A percentile compares a stretch with the other conserved stretches of the same genome.
Conservation (phyloP, 2,113 vertebrate genomes). For the Ailurus styani region DNA sequence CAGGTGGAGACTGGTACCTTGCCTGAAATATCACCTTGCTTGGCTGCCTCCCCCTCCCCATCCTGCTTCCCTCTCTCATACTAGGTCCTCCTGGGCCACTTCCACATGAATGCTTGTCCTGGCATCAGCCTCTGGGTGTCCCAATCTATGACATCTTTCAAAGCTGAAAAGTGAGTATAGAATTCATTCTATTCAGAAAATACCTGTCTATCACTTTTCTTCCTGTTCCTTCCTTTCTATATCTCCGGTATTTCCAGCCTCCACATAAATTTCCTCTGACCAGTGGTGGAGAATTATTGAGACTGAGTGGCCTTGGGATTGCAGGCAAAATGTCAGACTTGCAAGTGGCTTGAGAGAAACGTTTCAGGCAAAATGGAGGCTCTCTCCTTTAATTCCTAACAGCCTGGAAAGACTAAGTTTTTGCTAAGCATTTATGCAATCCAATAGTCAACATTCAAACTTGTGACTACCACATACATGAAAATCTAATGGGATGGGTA, state of each 20-base stretch:
- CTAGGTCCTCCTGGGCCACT: background rate
- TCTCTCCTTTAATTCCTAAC: background rate
- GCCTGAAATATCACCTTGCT: background rate
- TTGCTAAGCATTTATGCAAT: background rate
- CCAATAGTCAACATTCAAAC: background rate
- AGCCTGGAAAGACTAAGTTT: background rate
- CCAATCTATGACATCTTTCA: background rate
- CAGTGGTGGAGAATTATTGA: background rate
- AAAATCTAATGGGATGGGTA: background rate
- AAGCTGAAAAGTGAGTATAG: background rate
- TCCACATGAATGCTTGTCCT: background rate
- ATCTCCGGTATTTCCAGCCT: background rate
- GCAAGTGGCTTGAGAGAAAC: background rate
- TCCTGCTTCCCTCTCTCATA: background rate
- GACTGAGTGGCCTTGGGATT: background rate
- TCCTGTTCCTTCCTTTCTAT: background rate
- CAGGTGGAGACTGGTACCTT: background rate
- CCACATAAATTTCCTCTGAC: background rate
- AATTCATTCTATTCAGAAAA: background rate
- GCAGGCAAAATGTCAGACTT: background rate
- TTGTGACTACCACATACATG: background rate
- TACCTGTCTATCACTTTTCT: background rate
- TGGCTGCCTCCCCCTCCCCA: background rate
- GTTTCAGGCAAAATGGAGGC: background rate
- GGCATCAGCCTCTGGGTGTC: background rate